Evolutionary conservation across 2,797 vertebrate genomes (phyloP), one percentile per base, ranked within the genome.

Genomic region (Cirrhinus mrigala): DNA sequence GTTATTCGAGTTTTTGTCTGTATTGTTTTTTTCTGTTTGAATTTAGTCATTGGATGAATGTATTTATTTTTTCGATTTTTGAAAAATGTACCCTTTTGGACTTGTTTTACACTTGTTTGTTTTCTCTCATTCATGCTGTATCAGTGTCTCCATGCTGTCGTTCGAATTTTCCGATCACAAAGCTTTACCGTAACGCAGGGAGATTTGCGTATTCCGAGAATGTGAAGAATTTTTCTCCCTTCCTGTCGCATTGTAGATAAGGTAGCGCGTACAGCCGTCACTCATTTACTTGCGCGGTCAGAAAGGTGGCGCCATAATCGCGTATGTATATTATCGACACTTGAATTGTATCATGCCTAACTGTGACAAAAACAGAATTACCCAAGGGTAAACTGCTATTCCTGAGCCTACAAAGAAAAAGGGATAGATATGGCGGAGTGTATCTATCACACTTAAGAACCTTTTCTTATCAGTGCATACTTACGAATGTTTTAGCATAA

Each of bases 261-360:
- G 33, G 86, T 85, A 87, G 88, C 86, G 27, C 29, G 33, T 22
- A 4, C 58, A 33, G n/a, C 58, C 6, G 87, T 85, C 89, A 88
- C 88, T 89, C 80, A 88, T 89, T 87, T 88, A 89, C 87, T 85
- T 68, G 87, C 64, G 88, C 87, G 91, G 88, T 90, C 86, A 91
- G 40, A 44, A 44, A 44, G 40, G 40, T 9, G 52, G 77, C 69
- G 82, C 5, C 27, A 44, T 44, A 24, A 58, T 18, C 8, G 68
- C 2, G 73, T 88, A 90, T 88, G 88, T 91, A 88, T 91, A 90
- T 79, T 79, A 73, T 87, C 92, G 93, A 94, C 92, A 92, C 92
- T 92, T 93, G 91, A 93, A 93, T 93, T 94, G 93, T 94, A 93
- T 92, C 79, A 87, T 83, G 54, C 87, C 87, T 90, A 88, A 90